Percentiles rank a stretch among this genome's conserved stretches.
These are phyloP conservation scores for Apodemus speciosus DNA, from an alignment of 2,113 vertebrate species.

Conservation along the genomic window DNA sequence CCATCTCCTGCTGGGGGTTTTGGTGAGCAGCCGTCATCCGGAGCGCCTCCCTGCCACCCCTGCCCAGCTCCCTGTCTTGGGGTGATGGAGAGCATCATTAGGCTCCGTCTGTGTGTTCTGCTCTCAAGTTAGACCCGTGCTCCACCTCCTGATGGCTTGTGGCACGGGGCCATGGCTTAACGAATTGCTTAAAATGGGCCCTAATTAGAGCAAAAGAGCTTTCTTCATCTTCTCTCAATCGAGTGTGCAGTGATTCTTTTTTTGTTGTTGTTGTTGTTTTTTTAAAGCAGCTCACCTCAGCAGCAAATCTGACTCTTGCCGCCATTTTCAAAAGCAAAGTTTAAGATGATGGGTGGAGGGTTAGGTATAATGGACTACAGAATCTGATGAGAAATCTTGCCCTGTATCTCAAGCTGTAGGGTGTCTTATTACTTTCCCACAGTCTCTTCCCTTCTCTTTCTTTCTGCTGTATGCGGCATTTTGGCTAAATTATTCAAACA, in stretches of 20 bases:
- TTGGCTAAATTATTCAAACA: constrained; percentile 47
- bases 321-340: neutral
- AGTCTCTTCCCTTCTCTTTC: neutral
- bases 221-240: constrained; percentile 75
- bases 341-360: neutral
- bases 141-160: constrained; percentile 52
- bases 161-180: constrained; percentile 76
- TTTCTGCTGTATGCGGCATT: neutral
- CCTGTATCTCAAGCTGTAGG: neutral
- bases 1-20: neutral
- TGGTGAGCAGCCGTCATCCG: neutral
- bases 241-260: constrained; percentile 58
- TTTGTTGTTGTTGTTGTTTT: neutral
- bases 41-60: constrained; percentile 51
- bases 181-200: constrained; percentile 68
- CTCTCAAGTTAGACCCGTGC: constrained; percentile 59
- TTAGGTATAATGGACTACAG: neutral
- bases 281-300: constrained; percentile 39
- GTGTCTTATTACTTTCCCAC: neutral
- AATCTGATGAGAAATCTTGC: neutral
- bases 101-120: constrained; percentile 67
- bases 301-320: constrained; percentile 61
- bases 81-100: constrained; percentile 70
- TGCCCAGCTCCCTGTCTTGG: neutral
- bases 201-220: constrained; percentile 79